Percentiles rank a stretch among this genome's conserved stretches.
These are phyloP conservation scores for Microtus pennsylvanicus DNA, from an alignment of 2,113 vertebrate species.

Conservation along the genomic window DNA sequence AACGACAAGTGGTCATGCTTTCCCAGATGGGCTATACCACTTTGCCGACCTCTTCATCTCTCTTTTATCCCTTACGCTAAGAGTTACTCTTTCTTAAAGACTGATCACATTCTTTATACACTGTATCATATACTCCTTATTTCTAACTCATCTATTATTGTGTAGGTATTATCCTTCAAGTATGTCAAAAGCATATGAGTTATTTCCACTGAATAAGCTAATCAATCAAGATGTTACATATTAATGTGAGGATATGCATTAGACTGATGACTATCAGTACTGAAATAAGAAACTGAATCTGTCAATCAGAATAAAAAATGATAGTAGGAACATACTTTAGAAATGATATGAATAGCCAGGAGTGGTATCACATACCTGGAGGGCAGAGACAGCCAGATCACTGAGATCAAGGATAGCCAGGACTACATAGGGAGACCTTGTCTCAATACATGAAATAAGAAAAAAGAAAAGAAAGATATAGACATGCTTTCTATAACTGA, in stretches of 20 bases:
- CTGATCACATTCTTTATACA: background rate
- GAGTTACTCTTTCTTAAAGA: background rate
- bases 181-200: background rate
- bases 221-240: constrained; percentile 11
- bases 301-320: background rate
- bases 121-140: background rate
- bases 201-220: background rate
- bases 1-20: no score
- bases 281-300: constrained; percentile 31
- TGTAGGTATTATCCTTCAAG: background rate
- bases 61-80: background rate
- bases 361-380: background rate
- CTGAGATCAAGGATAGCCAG: background rate
- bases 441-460: background rate
- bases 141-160: background rate
- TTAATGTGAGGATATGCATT: background rate
- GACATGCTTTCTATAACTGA: background rate
- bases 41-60: background rate
- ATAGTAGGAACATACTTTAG: background rate
- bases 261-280: background rate
- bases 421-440: background rate
- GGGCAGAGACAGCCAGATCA: background rate
- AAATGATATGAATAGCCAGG: background rate
- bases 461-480: background rate
- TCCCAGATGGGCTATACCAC: no score